Evolutionary conservation across 2,113 vertebrate genomes (phyloP).

Genomic region (Poeciliopsis turrubarensis): DNA sequence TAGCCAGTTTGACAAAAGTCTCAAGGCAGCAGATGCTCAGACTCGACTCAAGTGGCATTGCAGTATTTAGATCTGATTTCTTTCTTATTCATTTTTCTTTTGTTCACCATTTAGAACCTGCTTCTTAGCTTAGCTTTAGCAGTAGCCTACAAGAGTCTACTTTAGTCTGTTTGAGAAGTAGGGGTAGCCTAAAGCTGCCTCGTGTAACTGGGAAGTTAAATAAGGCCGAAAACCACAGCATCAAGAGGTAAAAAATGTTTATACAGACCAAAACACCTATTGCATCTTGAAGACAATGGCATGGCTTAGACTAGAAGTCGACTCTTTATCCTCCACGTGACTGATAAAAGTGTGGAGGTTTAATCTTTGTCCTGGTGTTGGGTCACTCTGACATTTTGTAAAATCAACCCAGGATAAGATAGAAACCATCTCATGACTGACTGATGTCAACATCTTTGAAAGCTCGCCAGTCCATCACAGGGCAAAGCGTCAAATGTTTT

Average conservation of each 20-base stretch:
- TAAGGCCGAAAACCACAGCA: neutral
- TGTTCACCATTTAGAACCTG: neutral
- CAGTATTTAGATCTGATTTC: neutral
- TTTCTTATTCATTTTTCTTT: neutral
- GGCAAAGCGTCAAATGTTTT: too few relatives aligned
- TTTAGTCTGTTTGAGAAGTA: neutral
- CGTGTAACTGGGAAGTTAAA: neutral
- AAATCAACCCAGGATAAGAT: conserved; percentile 42
- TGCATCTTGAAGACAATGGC: neutral
- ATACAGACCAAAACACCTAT: neutral
- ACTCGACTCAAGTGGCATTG: too few relatives aligned
- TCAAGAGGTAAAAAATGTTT: neutral
- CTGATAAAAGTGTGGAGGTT: conserved; percentile 6
- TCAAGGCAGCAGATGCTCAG: neutral
- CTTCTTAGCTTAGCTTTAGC: neutral
- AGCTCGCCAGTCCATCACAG: too few relatives aligned
- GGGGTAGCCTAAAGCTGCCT: too few relatives aligned
- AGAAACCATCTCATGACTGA: neutral
- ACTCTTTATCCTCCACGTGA: neutral
- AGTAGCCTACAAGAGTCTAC: too few relatives aligned
- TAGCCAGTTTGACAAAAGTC: neutral
- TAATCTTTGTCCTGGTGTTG: conserved; percentile 29
- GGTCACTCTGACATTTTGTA: conserved; percentile 33
- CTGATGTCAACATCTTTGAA: neutral
- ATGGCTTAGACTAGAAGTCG: neutral